Evolutionary conservation across 2,113 vertebrate species (phyloP).

Genomic region (Prunella himalayana): DNA sequence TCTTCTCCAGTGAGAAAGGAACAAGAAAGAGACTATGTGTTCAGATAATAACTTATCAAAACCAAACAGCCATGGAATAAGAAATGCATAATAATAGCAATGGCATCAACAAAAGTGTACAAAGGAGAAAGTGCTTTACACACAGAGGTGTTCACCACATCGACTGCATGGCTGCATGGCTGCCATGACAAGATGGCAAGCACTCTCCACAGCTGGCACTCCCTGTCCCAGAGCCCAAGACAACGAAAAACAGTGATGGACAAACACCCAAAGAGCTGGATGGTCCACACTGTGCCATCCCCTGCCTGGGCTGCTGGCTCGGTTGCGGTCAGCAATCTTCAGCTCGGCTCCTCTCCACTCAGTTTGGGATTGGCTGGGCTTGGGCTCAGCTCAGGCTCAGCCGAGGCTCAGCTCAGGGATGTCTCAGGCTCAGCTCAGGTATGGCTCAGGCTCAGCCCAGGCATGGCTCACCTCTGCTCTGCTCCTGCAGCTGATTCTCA

Average conservation of each 20-base stretch:
- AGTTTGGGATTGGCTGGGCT: background rate
- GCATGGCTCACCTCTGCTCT: accelerated
- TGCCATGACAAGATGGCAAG: background rate
- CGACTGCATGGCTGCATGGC: background rate
- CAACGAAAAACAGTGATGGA: accelerated
- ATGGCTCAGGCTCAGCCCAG: background rate
- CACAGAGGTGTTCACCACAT: background rate
- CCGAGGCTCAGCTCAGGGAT: no score
- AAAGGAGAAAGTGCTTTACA: background rate
- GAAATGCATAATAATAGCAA: background rate
- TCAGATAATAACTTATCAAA: background rate
- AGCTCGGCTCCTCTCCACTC: accelerated
- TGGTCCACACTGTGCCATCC: background rate
- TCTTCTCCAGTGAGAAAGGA: no score
- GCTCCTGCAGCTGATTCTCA: background rate
- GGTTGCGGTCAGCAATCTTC: accelerated
- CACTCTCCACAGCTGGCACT: background rate
- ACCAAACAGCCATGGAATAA: background rate
- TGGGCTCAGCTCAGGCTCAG: background rate
- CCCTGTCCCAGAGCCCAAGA: background rate
- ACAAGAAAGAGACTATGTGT: background rate
- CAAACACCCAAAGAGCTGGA: background rate
- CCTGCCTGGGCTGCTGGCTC: background rate
- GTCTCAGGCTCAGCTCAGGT: no score
- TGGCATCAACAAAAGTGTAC: background rate